These are phyloP conservation scores for Atethmia centrago DNA, from an alignment of 2,888 invertebrate species.

Conservation along the genomic window DNA sequence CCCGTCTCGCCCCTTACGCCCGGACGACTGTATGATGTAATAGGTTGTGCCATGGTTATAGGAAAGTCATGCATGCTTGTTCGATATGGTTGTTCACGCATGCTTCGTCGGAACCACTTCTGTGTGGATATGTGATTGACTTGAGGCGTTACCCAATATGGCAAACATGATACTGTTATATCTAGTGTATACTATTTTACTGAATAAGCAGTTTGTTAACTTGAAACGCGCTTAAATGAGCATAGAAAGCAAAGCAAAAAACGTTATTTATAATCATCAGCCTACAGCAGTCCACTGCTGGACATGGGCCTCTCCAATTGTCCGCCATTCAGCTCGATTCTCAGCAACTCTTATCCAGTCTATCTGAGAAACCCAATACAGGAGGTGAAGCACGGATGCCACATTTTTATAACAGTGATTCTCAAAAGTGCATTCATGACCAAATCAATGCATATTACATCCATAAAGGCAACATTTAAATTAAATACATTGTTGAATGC, in stretches of 20 bases:
- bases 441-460: background rate
- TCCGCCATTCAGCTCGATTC: background rate
- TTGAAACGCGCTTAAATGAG: background rate
- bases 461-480: background rate
- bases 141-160: background rate
- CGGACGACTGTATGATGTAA: too few species aligned
- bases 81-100: slow-evolving; percentile 33
- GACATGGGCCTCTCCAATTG: background rate
- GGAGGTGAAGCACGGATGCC: too few species aligned
- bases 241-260: too few species aligned
- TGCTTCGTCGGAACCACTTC: slow-evolving; percentile 19
- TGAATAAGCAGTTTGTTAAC: background rate
- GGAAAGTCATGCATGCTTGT: slow-evolving; percentile 34
- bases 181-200: background rate
- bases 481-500: slow-evolving; percentile 5
- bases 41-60: slow-evolving; percentile 7
- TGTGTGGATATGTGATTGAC: background rate
- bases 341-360: background rate
- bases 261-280: background rate
- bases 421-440: background rate
- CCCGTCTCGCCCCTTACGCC: too few species aligned
- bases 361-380: background rate
- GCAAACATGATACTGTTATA: background rate
- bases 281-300: background rate
- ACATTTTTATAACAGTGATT: background rate